These are phyloP conservation scores for Ormyrus rosae DNA, from an alignment of 2,888 invertebrate species.

Conservation along the genomic window DNA sequence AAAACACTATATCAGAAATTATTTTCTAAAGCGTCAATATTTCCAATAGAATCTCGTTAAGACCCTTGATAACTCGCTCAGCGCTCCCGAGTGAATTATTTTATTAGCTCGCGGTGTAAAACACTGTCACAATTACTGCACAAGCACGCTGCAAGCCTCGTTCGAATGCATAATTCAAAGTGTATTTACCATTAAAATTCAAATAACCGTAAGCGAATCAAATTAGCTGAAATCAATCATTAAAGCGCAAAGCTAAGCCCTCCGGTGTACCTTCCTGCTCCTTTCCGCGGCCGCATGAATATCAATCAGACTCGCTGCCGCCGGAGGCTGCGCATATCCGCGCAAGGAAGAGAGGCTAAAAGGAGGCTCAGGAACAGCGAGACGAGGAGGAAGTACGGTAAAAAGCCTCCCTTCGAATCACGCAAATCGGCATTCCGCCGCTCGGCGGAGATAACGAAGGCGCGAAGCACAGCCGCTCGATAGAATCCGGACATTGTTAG, in stretches of 20 bases:
- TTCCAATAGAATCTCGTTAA: no score
- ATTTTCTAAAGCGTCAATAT: no score
- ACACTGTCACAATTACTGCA: not conserved
- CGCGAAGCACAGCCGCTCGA: slow-evolving; percentile 3
- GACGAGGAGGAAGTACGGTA: not conserved
- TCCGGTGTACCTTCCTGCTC: not conserved
- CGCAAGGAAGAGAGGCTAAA: not conserved
- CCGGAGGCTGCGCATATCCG: not conserved
- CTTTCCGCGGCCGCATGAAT: slow-evolving; percentile 5
- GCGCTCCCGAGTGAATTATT: slow-evolving; percentile 1
- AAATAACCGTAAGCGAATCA: slow-evolving; percentile 25
- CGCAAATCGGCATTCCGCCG: slow-evolving; percentile 29
- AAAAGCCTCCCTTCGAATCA: slow-evolving; percentile 20
- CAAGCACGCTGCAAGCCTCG: not conserved
- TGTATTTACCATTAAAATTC: slow-evolving; percentile 35
- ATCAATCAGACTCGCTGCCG: slow-evolving; percentile 2
- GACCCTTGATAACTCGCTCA: no score
- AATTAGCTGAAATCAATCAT: slow-evolving; percentile 42
- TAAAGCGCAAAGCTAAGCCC: not conserved
- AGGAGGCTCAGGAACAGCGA: not conserved
- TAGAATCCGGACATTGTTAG: slow-evolving; percentile 19
- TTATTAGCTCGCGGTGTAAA: not conserved
- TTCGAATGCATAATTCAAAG: slow-evolving; percentile 19
- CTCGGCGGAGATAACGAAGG: slow-evolving; percentile 14
- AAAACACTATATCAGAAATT: no score